A percentile compares a stretch with the other conserved stretches of the same genome.
These are phyloP conservation scores for Drosophila aldrichi DNA, from an alignment of 2,888 invertebrate genomes.

Conservation along the genomic window DNA sequence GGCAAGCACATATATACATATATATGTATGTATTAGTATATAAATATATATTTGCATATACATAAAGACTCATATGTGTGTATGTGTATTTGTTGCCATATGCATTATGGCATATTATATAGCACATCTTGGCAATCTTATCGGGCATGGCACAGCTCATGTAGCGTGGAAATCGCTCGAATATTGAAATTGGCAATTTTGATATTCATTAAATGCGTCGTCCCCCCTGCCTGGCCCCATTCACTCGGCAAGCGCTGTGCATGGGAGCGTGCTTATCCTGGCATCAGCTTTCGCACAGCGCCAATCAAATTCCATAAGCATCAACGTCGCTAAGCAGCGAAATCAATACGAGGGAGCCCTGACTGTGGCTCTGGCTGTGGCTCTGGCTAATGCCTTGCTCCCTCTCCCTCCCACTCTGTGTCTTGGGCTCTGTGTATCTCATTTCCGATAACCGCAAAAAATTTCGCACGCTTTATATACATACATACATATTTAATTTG, in stretches of 20 bases:
- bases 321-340: constrained; percentile 72
- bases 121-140: constrained; percentile 72
- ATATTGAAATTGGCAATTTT: constrained; percentile 77
- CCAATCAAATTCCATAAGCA: constrained; percentile 78
- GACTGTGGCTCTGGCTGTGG: constrained; percentile 22
- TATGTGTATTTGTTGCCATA: constrained; percentile 5
- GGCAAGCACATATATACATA: constrained; percentile 12
- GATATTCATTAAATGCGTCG: constrained; percentile 75
- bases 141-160: constrained; percentile 75
- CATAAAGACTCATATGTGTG: neutral
- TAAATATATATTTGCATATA: neutral
- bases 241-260: constrained; percentile 32
- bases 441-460: constrained; percentile 58
- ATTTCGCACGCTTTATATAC: constrained; percentile 52
- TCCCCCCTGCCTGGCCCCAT: neutral
- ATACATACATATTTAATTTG: constrained; percentile 73
- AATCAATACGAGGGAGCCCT: constrained; percentile 57
- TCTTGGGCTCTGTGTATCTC: constrained; percentile 41
- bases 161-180: constrained; percentile 74
- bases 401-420: neutral
- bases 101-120: constrained; percentile 44
- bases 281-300: constrained; percentile 56
- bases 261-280: constrained; percentile 72
- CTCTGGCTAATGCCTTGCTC: constrained; percentile 18
- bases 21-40: neutral